Evolutionary conservation across 2,888 invertebrate genomes (phyloP), one percentile per base, ranked within the genome.

Genomic region (Andrena hattorfiana): DNA sequence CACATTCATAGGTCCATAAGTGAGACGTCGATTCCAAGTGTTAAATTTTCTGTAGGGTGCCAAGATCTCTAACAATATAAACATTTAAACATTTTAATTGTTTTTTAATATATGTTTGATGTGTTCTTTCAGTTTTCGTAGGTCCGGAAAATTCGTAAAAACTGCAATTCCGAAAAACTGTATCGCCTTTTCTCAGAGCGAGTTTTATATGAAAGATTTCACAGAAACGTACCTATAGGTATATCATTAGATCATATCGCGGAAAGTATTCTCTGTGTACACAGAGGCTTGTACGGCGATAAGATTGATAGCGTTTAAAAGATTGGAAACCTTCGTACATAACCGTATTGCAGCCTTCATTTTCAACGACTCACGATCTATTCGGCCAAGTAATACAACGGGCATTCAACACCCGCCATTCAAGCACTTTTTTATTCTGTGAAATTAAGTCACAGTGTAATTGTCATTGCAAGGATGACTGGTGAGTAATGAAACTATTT

Each of bases 401-500:
- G 16, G 13, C 16, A 42, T 42, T 42, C 42, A 16, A 13, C 56
- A 8, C 8, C 2, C 10, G 56, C 3, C 10, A 1, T 26, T 56
- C 5, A 4, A 23, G 4, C 56, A 23, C 20, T 20, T 5, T 42
- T 16, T 42, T 26, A 56, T 26, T 56, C 10, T 10, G 23, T 51
- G 23, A 23, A 8, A 13, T 32, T 48, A 13, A 35, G 23, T 51
- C 2, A 20, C 32, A 75, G 35, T 51, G 28, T 4, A 56, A n/a
- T 30, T 28, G 42, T 42, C 20, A 42, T 48, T 51, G 42, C 49
- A 66, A 84, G 7, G 23, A 84, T 84, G 84, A 60, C 76, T 42
- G 84, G 84, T 84, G 51, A 76, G 84, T 60, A 66, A 28, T 26
- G 26, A 23, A 20, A 42, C 13, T n/a, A 59, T 26, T 10, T 66